Conservation (phyloP, 1,140 invertebrate species). For the Drosophila bipectinata region DNA sequence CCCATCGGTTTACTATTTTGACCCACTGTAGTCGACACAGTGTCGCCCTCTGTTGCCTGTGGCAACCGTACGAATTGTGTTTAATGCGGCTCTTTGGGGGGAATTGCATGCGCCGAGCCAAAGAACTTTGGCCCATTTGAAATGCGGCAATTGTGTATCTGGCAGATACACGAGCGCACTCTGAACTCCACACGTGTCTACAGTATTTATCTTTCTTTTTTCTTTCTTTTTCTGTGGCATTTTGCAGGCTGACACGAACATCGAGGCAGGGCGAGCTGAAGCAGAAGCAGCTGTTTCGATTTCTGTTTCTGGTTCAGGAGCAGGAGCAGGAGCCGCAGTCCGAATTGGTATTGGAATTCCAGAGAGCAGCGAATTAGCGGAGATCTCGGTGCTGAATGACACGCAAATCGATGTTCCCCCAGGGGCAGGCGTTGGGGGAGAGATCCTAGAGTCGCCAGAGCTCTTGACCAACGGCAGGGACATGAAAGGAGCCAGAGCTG, state of each 20-base stretch:
- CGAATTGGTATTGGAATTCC: slow-evolving; percentile 3
- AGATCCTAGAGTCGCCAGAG: slow-evolving; percentile 39
- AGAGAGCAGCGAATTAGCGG: slow-evolving; percentile 67
- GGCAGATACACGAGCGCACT: slow-evolving; percentile 44
- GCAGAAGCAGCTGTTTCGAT: slow-evolving; percentile 40
- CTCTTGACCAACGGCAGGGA: slow-evolving; percentile 50
- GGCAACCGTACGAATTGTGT: slow-evolving; percentile 51
- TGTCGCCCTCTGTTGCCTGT: slow-evolving; percentile 19
- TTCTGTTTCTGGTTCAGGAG: slow-evolving; percentile 30
- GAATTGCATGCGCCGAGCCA: slow-evolving; percentile 32
- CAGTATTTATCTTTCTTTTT: slow-evolving; percentile 10
- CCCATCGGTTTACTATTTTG: neutral
- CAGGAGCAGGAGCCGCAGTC: slow-evolving; percentile 17
- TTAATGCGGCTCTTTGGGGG: slow-evolving; percentile 44
- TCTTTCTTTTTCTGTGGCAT: slow-evolving; percentile 12
- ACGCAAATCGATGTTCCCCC: slow-evolving; percentile 72
- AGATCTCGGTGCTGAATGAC: slow-evolving; percentile 80
- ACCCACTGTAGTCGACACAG: slow-evolving; percentile 13
- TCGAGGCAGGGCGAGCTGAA: slow-evolving; percentile 42
- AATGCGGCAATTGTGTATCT: slow-evolving; percentile 57
- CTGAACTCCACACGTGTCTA: slow-evolving; percentile 70
- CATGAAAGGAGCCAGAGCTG: slow-evolving; percentile 54
- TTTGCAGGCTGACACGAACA: slow-evolving; percentile 49
- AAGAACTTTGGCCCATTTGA: slow-evolving; percentile 63
- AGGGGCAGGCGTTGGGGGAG: slow-evolving; percentile 9